These are phyloP conservation scores for Quiscalus mexicanus DNA, from an alignment of 2,113 vertebrate species.

Conservation along the genomic window DNA sequence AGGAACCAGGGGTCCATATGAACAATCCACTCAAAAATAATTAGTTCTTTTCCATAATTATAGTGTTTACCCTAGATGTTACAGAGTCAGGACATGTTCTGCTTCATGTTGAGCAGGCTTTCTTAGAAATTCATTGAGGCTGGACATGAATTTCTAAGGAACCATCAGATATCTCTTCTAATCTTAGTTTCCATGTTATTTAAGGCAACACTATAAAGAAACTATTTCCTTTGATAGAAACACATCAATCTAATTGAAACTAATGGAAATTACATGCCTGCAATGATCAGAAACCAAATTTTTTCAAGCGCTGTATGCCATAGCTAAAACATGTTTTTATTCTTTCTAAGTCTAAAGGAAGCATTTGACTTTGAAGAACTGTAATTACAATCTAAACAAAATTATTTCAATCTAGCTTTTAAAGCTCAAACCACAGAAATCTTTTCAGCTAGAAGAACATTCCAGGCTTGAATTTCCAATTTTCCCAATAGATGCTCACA, in stretches of 20 bases:
- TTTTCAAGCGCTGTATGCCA: not conserved
- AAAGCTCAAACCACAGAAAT: not conserved
- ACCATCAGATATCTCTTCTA: not conserved
- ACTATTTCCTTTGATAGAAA: not conserved
- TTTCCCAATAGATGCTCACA: fast-evolving
- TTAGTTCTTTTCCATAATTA: not conserved
- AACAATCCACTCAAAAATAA: not conserved
- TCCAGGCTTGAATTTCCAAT: not conserved
- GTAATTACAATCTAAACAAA: not conserved
- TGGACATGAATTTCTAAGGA: not conserved
- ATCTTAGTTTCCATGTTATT: not conserved
- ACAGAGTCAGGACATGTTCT: not conserved
- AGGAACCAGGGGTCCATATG: not conserved
- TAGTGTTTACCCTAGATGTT: not conserved
- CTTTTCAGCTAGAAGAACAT: not conserved
- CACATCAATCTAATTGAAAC: not conserved
- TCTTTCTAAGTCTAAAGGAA: not conserved
- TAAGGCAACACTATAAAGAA: not conserved
- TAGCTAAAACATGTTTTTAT: not conserved
- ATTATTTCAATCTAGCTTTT: not conserved
- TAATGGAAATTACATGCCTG: not conserved
- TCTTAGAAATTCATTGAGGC: not conserved
- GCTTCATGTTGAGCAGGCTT: not conserved
- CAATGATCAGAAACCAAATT: not conserved
- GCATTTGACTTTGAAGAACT: not conserved